Evolutionary conservation across 2,113 vertebrate species (phyloP).

Genomic region (Saguinus midas): DNA sequence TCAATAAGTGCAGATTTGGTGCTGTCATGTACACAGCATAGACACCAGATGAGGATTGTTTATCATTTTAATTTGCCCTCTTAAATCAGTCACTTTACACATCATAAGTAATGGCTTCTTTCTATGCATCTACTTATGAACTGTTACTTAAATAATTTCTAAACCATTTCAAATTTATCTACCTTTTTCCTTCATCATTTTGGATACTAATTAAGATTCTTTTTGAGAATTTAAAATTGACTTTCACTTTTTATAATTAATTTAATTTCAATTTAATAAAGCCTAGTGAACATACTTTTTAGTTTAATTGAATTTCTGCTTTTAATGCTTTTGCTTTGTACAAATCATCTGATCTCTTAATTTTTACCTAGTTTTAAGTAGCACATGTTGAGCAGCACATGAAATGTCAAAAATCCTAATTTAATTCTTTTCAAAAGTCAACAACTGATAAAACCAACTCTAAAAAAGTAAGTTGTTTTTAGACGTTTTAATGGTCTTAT

Average conservation of each 20-base stretch:
- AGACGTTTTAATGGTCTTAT: slow-evolving; percentile 66
- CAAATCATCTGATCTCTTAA: slow-evolving; percentile 64
- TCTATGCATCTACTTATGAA: background rate
- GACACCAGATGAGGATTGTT: background rate
- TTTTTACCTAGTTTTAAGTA: slow-evolving; percentile 64
- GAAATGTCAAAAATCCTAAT: slow-evolving; percentile 65
- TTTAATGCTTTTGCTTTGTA: slow-evolving; percentile 68
- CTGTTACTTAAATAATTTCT: slow-evolving; percentile 28
- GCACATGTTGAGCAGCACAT: slow-evolving; percentile 58
- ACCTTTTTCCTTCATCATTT: slow-evolving; percentile 55
- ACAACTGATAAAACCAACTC: slow-evolving; percentile 61
- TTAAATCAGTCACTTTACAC: slow-evolving; percentile 10
- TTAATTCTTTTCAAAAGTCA: slow-evolving; percentile 64
- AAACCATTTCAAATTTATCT: slow-evolving; percentile 38
- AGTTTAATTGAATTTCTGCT: slow-evolving; percentile 68
- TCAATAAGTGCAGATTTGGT: background rate
- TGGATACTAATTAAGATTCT: slow-evolving; percentile 43
- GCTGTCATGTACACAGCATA: background rate
- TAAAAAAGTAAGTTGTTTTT: slow-evolving; percentile 67
- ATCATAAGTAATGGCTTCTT: slow-evolving; percentile 1
- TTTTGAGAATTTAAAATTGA: slow-evolving; percentile 56
- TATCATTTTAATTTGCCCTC: background rate
- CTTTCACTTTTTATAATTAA: slow-evolving; percentile 57
- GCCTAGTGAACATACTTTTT: slow-evolving; percentile 36
- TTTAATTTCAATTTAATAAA: slow-evolving; percentile 60